A percentile compares a stretch with the other conserved stretches of the same genome.
These are phyloP conservation scores for Podarcis cretensis DNA, from an alignment of 2,113 vertebrate species.

Conservation along the genomic window DNA sequence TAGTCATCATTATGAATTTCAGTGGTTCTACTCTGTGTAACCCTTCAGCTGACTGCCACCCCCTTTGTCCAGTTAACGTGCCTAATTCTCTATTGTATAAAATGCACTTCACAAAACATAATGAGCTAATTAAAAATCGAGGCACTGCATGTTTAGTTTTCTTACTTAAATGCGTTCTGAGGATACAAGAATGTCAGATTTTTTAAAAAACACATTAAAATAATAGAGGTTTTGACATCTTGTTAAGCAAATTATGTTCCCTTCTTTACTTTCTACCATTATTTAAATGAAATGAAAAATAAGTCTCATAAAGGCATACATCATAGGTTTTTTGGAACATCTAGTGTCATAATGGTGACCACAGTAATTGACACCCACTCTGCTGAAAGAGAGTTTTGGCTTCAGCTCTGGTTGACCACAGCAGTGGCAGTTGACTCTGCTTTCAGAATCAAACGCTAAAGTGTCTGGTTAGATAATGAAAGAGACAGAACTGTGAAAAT, in stretches of 20 bases:
- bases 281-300: background rate
- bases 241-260: background rate
- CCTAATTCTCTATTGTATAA: background rate
- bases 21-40: no score
- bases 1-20: no score
- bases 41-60: no score
- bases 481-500: background rate
- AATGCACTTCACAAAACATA: background rate
- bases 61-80: background rate
- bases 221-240: background rate
- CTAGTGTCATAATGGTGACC: background rate
- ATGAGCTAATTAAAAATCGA: background rate
- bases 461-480: background rate
- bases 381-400: background rate
- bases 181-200: background rate
- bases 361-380: background rate
- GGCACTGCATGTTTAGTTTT: background rate
- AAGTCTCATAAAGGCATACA: background rate
- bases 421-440: background rate
- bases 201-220: background rate
- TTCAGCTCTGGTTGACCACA: background rate
- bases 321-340: background rate
- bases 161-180: constrained; percentile 8
- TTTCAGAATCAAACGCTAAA: background rate
- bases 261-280: background rate